Base-by-base conservation (phyloP, 1,140 invertebrate genomes). In the Drosophila gunungcola region DNA sequence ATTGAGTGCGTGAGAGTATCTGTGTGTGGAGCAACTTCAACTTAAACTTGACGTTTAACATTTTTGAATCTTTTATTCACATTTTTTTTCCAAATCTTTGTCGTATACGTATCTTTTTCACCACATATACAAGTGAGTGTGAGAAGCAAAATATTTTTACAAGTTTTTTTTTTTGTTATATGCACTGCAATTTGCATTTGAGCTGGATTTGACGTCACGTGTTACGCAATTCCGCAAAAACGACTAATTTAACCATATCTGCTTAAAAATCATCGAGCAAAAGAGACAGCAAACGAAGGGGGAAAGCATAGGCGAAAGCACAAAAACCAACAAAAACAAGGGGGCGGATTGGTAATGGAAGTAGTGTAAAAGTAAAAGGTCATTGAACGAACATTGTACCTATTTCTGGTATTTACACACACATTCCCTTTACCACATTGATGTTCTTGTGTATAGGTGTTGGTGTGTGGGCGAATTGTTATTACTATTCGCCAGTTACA, bases 341-440 rank as follows among this genome's bases (percentile, higher is more conserved):
- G 21, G 53, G 57, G 43, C 51, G 72, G 58, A 55, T 74, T 74
- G 72, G 46, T 75, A 58, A 67, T 75, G 60, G 48, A 55, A 73
- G 72, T 77, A 80, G 63, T 88, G 84, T 79, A 83, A 88, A 88
- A 80, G 79, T 89, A 89, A 88, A 89, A 89, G 79, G 84, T 88
- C 83, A 89, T 83, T 88, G 83, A 78, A 89, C 83, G 84, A 77
- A 88, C 67, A 83, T 88, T 86, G 83, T 86, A 88, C 83, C 70
- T 89, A 88, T 89, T 89, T 83, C 76, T 76, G 69, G 63, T 62
- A 77, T 77, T 73, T 58, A 42, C 78, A 78, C 58, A 67, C 58
- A 68, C 57, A 56, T 27, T 65, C 11, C 62, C 51, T 57, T 56
- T 61, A 12, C 12, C 55, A 57, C 52, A 27, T 53, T 41, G 10